phyloP scores from a whole-genome alignment of 2,797 vertebrate species.

The Prunella strophiata region DNA sequence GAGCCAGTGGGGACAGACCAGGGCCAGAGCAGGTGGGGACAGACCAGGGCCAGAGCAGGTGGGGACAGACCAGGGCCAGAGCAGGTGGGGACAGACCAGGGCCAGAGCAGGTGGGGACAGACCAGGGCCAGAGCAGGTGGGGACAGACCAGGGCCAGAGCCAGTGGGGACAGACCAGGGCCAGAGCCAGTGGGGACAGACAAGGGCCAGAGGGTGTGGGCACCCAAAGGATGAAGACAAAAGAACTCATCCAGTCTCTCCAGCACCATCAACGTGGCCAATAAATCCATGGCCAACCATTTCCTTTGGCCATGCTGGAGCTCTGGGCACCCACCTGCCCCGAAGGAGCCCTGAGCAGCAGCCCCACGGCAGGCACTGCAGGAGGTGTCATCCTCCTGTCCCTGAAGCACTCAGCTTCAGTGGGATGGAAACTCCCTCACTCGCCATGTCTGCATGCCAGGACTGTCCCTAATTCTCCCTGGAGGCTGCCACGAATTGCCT shows the following conservation, averaged over 20 bases:
- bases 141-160: too few relatives aligned
- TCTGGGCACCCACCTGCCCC: background rate
- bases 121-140: too few relatives aligned
- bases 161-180: too few relatives aligned
- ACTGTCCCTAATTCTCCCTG: background rate
- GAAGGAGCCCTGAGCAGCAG: background rate
- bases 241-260: background rate
- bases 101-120: too few relatives aligned
- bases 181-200: too few relatives aligned
- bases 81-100: too few relatives aligned
- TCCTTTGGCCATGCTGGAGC: background rate
- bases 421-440: background rate
- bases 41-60: too few relatives aligned
- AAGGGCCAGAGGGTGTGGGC: rapidly evolving
- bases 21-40: background rate
- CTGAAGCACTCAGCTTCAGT: background rate
- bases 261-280: background rate
- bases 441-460: rapidly evolving
- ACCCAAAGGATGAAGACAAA: background rate
- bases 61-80: too few relatives aligned
- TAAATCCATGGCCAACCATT: background rate
- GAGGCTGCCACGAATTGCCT: background rate
- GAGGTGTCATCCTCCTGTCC: background rate
- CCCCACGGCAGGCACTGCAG: background rate
- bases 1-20: too few relatives aligned